Evolutionary conservation across 2,888 invertebrate species (phyloP), one percentile per base, ranked within the genome.

Genomic region (Eumacrocentrus americanus): DNA sequence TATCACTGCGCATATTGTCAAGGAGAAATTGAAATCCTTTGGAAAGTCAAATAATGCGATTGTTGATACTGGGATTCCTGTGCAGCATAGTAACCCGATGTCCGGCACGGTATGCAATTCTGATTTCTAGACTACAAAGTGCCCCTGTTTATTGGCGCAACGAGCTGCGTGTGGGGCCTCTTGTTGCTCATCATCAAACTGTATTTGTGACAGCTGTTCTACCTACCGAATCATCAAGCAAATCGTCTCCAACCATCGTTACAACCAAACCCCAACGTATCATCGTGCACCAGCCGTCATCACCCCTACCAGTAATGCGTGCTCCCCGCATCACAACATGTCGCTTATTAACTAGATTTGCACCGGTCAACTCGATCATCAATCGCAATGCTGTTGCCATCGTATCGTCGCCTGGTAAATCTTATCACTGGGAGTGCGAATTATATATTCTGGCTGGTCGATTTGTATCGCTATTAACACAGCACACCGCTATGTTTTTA

Each of bases 81-180:
- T 69, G 57, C 68, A 72, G 70, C 69, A 73, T 75, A 76, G 55
- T 73, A 78, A 78, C 78, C 72, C 75, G 73, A 76, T 66, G 74
- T 72, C 69, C 78, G 79, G 80, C 77, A 78, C 78, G 77, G 76
- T 75, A 76, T 80, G 74, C 76, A 74, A 78, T 79, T 80, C 77
- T 80, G 73, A 76, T 79, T 81, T 81, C 80, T 80, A 81, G 81
- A 80, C 79, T 79, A 77, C 81, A 80, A 80, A 80, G 80, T 92
- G 84, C 92, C 92, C 76, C 84, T 92, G 82, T 89, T 92, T 87
- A 88, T 93, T 84, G 93, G 94, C 82, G 89, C 93, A 81, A 92
- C 92, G 80, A 92, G 92, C 81, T 93, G 92, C 86, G 86, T 94
- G 83, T 92, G 92, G 91, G 93, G 92, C 81, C 84, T 89, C 82